Evolutionary conservation across 2,888 invertebrate species (phyloP).

Genomic region (Sclerodermus sp.): DNA sequence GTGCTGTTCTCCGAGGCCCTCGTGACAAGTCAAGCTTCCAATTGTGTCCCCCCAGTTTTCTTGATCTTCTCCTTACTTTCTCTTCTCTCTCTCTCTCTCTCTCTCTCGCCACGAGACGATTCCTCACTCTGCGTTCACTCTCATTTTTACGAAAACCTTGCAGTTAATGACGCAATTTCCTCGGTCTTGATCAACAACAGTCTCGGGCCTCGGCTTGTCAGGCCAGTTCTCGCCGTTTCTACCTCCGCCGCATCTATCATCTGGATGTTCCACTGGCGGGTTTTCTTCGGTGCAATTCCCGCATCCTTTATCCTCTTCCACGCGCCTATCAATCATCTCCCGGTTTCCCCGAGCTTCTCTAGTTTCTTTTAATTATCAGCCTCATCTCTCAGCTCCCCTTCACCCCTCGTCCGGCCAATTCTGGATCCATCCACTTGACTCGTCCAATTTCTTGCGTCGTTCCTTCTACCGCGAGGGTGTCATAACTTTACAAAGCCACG

Average conservation of each 20-base stretch:
- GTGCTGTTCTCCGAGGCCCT: neutral
- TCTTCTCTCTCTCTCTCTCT: neutral
- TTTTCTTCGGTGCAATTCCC: neutral
- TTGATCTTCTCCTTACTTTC: neutral
- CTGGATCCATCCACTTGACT: no score
- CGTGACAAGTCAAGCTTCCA: neutral
- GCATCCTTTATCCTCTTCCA: neutral
- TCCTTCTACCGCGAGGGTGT: no score
- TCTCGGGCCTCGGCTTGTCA: constrained; percentile 10
- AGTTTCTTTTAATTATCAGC: constrained; percentile 9
- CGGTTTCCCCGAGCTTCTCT: constrained; percentile 6
- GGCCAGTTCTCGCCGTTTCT: constrained; percentile 1
- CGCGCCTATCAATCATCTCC: constrained; percentile 11
- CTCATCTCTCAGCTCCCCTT: no score
- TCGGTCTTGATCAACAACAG: neutral
- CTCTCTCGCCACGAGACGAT: no score
- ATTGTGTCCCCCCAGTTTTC: neutral
- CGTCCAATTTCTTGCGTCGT: no score
- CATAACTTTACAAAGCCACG: no score
- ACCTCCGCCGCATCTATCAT: no score
- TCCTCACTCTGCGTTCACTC: no score
- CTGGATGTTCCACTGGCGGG: no score
- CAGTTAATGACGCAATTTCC: neutral
- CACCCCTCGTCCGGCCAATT: no score
- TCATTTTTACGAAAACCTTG: no score